Evolutionary conservation across 2,113 vertebrate species (phyloP), one percentile per base, ranked within the genome.

Genomic region (Platichthys flesus): DNA sequence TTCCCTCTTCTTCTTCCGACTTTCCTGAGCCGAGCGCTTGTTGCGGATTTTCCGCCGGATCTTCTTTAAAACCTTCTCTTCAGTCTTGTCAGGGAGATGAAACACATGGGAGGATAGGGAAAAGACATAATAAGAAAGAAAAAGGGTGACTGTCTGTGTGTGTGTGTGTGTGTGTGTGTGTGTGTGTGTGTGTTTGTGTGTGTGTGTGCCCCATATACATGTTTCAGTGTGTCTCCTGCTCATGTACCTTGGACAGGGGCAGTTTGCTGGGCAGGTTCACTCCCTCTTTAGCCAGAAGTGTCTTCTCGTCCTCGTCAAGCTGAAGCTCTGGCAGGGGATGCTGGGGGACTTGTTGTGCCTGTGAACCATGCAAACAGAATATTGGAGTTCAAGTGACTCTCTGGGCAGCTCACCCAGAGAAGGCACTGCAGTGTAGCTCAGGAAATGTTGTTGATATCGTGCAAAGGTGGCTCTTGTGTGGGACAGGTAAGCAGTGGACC

Each of bases 11-110:
- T 98, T 98, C 85, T 96, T 97, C 63, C 97, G 91, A 90, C 97
- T 98, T 75, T 98, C 97, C 82, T 98, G 97, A 37, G 97, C 97
- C 0, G 97, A 98, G 82, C 93, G 97, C 61, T 98, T 98, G 92
- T 98, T 98, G 21, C 97, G 93, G 85, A 98, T 98, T 93, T 98
- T 98, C 77, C 97, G 82, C 6, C 96, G 95, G 88, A 98, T 96
- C 93, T 97, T 98, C 89, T 98, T 98, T 90, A 98, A 93, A 84
- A 97, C 89, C n/a, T 95, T 93, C 40, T 98, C 97, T 86, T 98
- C 97, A 6, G 93, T 95, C 97, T 98, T 76, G 59, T 35, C 56
- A 72, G n/a, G 55, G 56, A 80, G 83, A 87, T 74, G 67, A 88
- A 83, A 90, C 61, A 71, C 68, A 69, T 21, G 24, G n/a, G 68